Conservation (phyloP, 2,888 invertebrate genomes). For the Frankliniella fusca region DNA sequence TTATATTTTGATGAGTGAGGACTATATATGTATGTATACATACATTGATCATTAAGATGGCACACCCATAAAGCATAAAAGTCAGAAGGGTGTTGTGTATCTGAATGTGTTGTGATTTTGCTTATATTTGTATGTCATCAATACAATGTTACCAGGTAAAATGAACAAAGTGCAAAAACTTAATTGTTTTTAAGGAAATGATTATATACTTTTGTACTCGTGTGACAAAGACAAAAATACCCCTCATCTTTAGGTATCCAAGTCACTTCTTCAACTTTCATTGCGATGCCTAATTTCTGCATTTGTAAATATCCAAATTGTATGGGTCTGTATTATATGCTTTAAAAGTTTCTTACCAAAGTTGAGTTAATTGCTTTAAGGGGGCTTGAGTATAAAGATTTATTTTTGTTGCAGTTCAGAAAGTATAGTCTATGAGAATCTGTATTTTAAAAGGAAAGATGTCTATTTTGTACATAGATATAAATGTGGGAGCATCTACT, state of each 20-base stretch:
- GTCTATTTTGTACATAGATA: conserved; percentile 25
- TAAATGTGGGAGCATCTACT: conserved; percentile 16
- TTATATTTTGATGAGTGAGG: conserved; percentile 25
- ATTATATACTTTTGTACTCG: conserved; percentile 25
- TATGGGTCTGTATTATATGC: conserved; percentile 12
- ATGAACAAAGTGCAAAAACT: conserved; percentile 16
- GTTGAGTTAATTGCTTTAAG: conserved; percentile 16
- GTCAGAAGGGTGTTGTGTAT: conserved; percentile 13
- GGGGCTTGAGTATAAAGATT: conserved; percentile 24
- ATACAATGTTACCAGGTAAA: conserved; percentile 14
- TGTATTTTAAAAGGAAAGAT: conserved; percentile 17
- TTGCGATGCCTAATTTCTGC: conserved; percentile 1
- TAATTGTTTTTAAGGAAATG: conserved; percentile 1
- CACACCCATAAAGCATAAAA: not conserved
- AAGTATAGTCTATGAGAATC: conserved; percentile 11
- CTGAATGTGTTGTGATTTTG: conserved; percentile 26
- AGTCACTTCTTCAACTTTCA: not conserved
- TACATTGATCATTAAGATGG: conserved; percentile 14
- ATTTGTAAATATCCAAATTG: conserved; percentile 18
- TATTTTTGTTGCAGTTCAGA: conserved; percentile 25
- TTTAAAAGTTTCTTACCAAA: conserved; percentile 23
- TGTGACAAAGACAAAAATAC: conserved; percentile 2
- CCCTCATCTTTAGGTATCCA: not conserved
- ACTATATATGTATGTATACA: conserved; percentile 9
- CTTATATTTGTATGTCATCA: conserved; percentile 23